Evolutionary conservation across 2,888 invertebrate genomes (phyloP), one percentile per base, ranked within the genome.

Genomic region (Chouioia cunea): DNA sequence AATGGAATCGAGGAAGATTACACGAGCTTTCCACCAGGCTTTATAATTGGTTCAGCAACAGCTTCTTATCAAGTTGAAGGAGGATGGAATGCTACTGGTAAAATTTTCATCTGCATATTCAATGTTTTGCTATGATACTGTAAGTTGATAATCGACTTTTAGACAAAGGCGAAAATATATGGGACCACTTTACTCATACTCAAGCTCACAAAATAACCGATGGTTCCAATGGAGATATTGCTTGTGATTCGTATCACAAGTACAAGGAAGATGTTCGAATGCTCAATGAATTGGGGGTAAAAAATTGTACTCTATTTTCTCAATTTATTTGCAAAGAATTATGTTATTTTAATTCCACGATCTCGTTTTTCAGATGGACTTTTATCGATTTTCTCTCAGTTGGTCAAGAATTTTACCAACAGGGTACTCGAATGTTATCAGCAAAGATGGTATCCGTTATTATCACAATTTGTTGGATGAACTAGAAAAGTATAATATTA

Each of bases 211-310:
- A 87, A 59, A 88, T 92, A 10, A 82, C 81, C 74, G 88, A 91
- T 74, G 83, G 87, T 4, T 87, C 88, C 0, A 91, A 89, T 68
- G 92, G 89, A 0, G 91, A 93, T 74, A 87, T 91, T 0, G 91
- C 93, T 0, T 90, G 91, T 36, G 91, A 92, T 80, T 92, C 91
- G 12, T 92, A 91, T 79, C 89, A 91, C 79, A 88, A 89, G 68
- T 91, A 90, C 80, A 88, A 88, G 77, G 89, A 90, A 79, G 84
- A 80, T 62, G 71, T 77, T 20, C 27, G 6, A 6, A 27, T 27
- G 27, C 3, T 27, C 27, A 27, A 27, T 2, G 6, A 27, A 4
- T 27, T 27, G 27, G 27, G 6, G 27, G 27, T 27, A 6, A 27
- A 6, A n/a, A n/a, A n/a, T n/a, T 27, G 27, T 27, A 27, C 27